Evolutionary conservation across 2,113 vertebrate genomes (phyloP).

Genomic region (Labeo catla): DNA sequence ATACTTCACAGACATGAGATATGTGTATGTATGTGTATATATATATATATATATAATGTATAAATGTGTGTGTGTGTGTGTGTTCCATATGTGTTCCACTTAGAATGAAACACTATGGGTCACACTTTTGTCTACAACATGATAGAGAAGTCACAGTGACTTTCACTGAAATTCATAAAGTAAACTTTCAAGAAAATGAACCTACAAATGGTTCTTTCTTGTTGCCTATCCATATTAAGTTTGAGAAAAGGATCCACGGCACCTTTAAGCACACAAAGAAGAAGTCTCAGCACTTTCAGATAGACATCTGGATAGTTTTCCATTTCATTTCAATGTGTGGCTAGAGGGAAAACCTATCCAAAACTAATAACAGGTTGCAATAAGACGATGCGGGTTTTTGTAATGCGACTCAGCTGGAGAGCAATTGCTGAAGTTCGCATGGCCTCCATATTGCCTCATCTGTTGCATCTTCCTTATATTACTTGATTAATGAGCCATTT

Average conservation of each 20-base stretch:
- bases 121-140: not conserved
- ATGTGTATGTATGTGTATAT: too few species aligned
- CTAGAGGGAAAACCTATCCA: constrained; percentile 16
- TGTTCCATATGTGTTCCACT: not conserved
- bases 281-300: constrained; percentile 4
- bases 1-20: too few species aligned
- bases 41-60: too few species aligned
- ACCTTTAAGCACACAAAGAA: constrained; percentile 20
- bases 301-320: constrained; percentile 1
- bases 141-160: not conserved
- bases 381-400: not conserved
- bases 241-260: not conserved
- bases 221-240: not conserved
- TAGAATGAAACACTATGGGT: not conserved
- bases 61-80: too few species aligned
- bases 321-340: not conserved
- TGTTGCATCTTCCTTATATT: constrained; percentile 24
- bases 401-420: constrained; percentile 20
- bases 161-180: too few species aligned
- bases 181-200: not conserved
- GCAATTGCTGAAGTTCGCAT: constrained; percentile 22
- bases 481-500: constrained; percentile 32
- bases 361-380: constrained; percentile 38
- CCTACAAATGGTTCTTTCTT: not conserved
- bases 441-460: constrained; percentile 19